Evolutionary conservation across 2,888 invertebrate species (phyloP).

Genomic region (Dasysyrphus albostriatus): DNA sequence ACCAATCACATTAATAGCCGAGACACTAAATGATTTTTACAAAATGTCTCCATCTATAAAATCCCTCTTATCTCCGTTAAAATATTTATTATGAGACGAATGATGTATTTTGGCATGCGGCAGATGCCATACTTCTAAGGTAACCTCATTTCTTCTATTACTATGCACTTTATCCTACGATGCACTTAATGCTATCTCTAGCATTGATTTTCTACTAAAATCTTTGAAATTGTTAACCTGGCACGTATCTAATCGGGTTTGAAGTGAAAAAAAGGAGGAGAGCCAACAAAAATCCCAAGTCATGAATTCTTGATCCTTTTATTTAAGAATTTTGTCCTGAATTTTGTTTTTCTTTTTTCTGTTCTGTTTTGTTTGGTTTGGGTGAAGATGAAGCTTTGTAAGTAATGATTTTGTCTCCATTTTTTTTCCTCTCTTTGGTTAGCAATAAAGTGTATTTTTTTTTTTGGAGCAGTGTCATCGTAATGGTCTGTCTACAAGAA

Average conservation of each 20-base stretch:
- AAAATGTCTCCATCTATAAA: too few species aligned
- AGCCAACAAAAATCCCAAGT: neutral
- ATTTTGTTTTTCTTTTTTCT: neutral
- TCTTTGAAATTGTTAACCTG: slow-evolving; percentile 11
- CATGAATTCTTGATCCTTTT: neutral
- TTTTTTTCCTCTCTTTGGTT: neutral
- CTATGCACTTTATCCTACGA: neutral
- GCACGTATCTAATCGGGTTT: slow-evolving; percentile 19
- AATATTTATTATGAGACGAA: neutral
- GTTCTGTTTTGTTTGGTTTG: neutral
- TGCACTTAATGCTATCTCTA: neutral
- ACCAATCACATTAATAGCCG: too few species aligned
- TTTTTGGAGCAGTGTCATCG: neutral
- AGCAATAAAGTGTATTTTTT: slow-evolving; percentile 10
- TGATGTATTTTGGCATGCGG: neutral
- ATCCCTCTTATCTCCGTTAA: too few species aligned
- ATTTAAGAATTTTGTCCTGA: neutral
- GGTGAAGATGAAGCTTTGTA: neutral
- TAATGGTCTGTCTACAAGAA: slow-evolving; percentile 10
- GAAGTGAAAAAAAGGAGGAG: neutral
- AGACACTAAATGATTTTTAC: too few species aligned
- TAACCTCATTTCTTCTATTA: neutral
- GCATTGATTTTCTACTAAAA: neutral
- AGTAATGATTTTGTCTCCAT: slow-evolving; percentile 1
- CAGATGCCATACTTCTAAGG: neutral